These are phyloP conservation scores for Squalus acanthias DNA, from an alignment of 2,797 vertebrate genomes.

Conservation along the genomic window DNA sequence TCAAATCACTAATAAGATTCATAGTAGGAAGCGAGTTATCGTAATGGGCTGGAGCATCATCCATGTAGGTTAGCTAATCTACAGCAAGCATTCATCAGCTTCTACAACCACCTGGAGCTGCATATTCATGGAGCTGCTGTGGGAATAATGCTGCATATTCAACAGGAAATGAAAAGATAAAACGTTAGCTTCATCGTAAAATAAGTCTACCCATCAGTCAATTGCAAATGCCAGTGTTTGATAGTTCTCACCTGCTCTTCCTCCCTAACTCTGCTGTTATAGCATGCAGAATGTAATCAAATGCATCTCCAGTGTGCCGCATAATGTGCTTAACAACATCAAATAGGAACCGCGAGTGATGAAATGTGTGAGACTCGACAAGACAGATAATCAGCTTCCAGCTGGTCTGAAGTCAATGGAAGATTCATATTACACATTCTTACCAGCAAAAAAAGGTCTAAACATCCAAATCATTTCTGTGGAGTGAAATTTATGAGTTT, in stretches of 20 bases:
- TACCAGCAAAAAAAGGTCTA: background rate
- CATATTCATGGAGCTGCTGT: conserved; percentile 13
- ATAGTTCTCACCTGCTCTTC: background rate
- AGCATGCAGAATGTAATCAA: background rate
- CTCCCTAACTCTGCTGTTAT: background rate
- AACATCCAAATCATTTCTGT: background rate
- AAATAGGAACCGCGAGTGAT: background rate
- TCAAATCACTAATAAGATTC: background rate
- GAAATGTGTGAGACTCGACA: background rate
- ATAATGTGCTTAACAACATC: background rate
- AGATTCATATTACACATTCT: background rate
- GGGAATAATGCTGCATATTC: background rate
- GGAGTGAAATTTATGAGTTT: background rate
- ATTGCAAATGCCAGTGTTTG: background rate
- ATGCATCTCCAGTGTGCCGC: background rate
- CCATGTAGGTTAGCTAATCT: background rate
- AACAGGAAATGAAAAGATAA: background rate
- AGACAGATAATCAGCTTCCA: background rate
- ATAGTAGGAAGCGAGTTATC: background rate
- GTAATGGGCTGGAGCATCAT: background rate
- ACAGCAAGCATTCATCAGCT: background rate
- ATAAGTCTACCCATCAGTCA: background rate
- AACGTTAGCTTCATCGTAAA: background rate
- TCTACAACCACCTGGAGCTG: background rate
- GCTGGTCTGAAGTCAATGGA: background rate